A percentile compares a stretch with the other conserved stretches of the same genome.
Conservation (phyloP, 2,113 vertebrate species). For the Stictonetta naevosa region DNA sequence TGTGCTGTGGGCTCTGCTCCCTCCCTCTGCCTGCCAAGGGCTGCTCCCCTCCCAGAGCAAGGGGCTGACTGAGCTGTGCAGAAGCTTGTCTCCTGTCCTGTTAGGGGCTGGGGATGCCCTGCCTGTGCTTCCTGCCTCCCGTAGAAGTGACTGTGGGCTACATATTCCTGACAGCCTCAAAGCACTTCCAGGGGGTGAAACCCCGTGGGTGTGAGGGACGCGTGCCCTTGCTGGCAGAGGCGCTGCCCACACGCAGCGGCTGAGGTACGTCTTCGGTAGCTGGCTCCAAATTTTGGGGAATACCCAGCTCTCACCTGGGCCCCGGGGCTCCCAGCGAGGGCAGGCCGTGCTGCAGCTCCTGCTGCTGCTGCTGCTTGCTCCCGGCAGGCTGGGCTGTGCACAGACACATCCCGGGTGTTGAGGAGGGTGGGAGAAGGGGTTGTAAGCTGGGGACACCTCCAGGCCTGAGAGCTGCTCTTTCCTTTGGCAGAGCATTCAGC, state of each 20-base stretch:
- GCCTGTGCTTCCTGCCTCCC: not conserved
- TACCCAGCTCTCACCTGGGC: not conserved
- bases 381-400: not conserved
- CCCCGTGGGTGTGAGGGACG: accelerated
- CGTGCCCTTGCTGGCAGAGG: not conserved
- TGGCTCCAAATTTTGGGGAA: not conserved
- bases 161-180: accelerated
- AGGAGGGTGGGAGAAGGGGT: not conserved
- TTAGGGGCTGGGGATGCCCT: not conserved
- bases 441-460: not conserved
- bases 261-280: not conserved
- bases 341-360: not conserved
- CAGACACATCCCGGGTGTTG: not conserved
- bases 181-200: accelerated
- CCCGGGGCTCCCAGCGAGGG: not conserved
- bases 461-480: not conserved
- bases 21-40: not conserved
- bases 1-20: conserved; percentile 47
- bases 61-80: not conserved
- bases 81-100: not conserved
- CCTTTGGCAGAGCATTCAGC: not conserved
- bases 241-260: accelerated
- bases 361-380: not conserved
- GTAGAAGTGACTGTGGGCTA: not conserved
- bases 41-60: not conserved